Evolutionary conservation across 1,140 invertebrate genomes (phyloP), one percentile per base, ranked within the genome.

Genomic region (Aphelenchoides avenae): DNA sequence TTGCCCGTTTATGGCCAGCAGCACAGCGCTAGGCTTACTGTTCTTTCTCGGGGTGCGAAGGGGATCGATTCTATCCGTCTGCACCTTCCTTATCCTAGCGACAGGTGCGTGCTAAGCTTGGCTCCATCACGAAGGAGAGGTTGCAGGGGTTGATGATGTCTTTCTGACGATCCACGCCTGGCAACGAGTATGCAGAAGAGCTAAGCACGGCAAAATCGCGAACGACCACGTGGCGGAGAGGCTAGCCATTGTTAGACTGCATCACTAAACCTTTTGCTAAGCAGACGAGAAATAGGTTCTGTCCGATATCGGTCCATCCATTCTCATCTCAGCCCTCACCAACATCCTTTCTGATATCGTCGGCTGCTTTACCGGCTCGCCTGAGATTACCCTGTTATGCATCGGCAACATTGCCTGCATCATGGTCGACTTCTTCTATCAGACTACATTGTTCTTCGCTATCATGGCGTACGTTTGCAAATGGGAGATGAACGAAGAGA

Each of bases 21-120:
- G 52, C 31, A 59, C 61, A 18, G 64, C 64, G 24, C 39, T 66
- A 34, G 64, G 64, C 30, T 22, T 41, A 15, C 34, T 66, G 9
- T 67, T 67, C 36, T 67, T 55, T 34, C 42, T 34, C 13, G 66
- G 66, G 29, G 40, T 70, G 24, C n/a, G n/a, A n/a, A 61, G 55
- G 40, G 51, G 40, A 33, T 53, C 66, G 13, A 60, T 70, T 15
- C 70, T 70, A 51, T 70, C 48, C 50, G 61, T 70, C 15, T 67
- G 63, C 9, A 66, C 67, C 9, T 70, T 70, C 24, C 27, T 70
- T 13, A 54, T 70, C 31, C 24, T 70, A 22, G 67, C 65, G 1
- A 70, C 71, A 40, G 67, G 65, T 9, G 53, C 62, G 11, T 56
- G 68, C 39, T 51, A 64, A n/a, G n/a, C n/a, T n/a, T n/a, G n/a